These are phyloP conservation scores for Monopterus albus DNA, from an alignment of 2,113 vertebrate genomes.

Conservation along the genomic window DNA sequence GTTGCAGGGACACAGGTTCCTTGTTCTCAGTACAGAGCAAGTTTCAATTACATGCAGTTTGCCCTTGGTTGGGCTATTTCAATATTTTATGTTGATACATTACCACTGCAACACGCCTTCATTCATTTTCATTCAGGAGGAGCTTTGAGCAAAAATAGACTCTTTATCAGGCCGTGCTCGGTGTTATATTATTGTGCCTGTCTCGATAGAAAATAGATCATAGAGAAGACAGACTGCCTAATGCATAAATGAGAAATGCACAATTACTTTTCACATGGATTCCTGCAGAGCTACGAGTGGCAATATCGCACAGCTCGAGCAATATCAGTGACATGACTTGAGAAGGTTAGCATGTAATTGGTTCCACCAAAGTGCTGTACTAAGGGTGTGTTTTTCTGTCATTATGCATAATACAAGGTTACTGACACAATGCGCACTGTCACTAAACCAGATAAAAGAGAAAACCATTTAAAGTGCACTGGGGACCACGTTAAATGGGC, in stretches of 20 bases:
- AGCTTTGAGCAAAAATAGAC: conserved; percentile 74
- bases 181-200: conserved; percentile 73
- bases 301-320: conserved; percentile 30
- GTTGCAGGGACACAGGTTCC: conserved; percentile 72
- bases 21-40: conserved; percentile 74
- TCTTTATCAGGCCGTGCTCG: conserved; percentile 69
- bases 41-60: conserved; percentile 83
- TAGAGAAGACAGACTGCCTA: conserved; percentile 66
- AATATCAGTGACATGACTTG: conserved; percentile 64
- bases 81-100: conserved; percentile 84
- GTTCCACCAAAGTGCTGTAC: conserved; percentile 56
- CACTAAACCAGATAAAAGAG: conserved; percentile 41
- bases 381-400: conserved; percentile 5
- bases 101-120: conserved; percentile 72
- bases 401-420: conserved; percentile 50
- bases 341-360: conserved; percentile 77
- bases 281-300: conserved; percentile 51
- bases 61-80: conserved; percentile 80
- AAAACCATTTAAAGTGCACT: conserved; percentile 33
- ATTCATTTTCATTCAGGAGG: conserved; percentile 76
- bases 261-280: conserved; percentile 75
- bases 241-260: conserved; percentile 72
- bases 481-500: conserved; percentile 62
- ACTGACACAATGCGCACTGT: conserved; percentile 40
- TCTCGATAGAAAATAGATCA: conserved; percentile 73